Evolutionary conservation across 2,797 vertebrate species (phyloP).

Genomic region (Pseudochirops cupreus): DNA sequence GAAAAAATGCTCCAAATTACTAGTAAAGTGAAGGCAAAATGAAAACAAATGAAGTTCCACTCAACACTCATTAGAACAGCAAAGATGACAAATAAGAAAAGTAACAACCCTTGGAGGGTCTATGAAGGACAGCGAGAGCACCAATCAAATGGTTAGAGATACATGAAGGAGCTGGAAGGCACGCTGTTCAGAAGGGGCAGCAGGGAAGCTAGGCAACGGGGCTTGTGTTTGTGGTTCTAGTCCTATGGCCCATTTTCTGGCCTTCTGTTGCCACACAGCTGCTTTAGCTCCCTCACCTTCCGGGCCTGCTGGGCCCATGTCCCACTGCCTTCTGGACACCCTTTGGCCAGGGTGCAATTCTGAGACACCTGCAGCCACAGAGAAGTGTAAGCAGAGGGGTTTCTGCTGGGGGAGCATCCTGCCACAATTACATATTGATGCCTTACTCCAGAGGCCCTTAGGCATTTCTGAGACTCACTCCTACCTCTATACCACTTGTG

Average conservation of each 20-base stretch:
- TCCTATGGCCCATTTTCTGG: neutral
- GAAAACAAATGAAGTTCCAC: neutral
- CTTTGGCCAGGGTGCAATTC: neutral
- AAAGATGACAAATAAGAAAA: neutral
- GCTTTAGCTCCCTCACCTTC: too few relatives aligned
- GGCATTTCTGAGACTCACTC: neutral
- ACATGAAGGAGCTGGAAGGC: too few relatives aligned
- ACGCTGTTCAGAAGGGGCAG: neutral
- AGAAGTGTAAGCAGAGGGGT: neutral
- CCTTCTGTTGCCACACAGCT: too few relatives aligned
- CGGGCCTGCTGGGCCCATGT: too few relatives aligned
- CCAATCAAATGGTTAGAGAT: neutral
- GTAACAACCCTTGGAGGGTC: neutral
- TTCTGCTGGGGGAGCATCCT: neutral
- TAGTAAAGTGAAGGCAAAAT: neutral
- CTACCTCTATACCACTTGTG: neutral
- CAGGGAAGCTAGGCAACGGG: too few relatives aligned
- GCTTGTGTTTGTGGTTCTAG: neutral
- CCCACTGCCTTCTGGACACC: too few relatives aligned
- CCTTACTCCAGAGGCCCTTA: too few relatives aligned
- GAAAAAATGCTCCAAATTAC: neutral
- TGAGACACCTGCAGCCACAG: neutral
- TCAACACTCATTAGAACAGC: neutral
- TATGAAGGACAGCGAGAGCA: neutral
- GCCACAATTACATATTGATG: neutral